Evolutionary conservation across 2,797 vertebrate species (phyloP).

Genomic region (Trichosurus vulpecula): DNA sequence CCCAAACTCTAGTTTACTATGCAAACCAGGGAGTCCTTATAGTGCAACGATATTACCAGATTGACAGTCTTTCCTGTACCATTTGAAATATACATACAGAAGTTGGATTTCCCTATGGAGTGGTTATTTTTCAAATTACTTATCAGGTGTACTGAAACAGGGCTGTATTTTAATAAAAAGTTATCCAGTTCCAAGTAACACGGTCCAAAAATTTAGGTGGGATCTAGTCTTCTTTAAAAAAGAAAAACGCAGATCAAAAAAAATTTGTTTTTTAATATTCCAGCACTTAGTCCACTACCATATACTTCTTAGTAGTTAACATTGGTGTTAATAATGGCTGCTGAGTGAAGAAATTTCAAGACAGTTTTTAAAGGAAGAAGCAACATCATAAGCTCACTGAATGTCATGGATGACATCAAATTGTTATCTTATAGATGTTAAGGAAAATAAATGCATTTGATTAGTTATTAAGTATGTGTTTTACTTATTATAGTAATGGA

Average conservation of each 20-base stretch:
- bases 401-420: constrained; percentile 67
- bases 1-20: background rate
- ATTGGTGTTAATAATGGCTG: background rate
- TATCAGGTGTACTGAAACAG: background rate
- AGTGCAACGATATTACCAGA: background rate
- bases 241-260: background rate
- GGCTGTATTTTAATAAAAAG: background rate
- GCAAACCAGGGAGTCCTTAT: background rate
- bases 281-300: background rate
- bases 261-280: background rate
- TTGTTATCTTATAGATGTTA: constrained; percentile 78
- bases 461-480: constrained; percentile 80
- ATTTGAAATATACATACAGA: background rate
- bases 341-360: constrained; percentile 29
- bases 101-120: background rate
- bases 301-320: background rate
- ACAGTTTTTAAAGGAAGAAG: constrained; percentile 46
- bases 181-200: background rate
- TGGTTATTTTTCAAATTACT: background rate
- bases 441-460: constrained; percentile 78
- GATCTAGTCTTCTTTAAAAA: background rate
- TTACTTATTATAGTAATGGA: constrained; percentile 80
- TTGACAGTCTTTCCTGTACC: background rate
- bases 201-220: background rate
- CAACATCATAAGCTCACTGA: background rate